Conservation (phyloP, 2,888 invertebrate genomes). For the Torymus aiolomorphi region DNA sequence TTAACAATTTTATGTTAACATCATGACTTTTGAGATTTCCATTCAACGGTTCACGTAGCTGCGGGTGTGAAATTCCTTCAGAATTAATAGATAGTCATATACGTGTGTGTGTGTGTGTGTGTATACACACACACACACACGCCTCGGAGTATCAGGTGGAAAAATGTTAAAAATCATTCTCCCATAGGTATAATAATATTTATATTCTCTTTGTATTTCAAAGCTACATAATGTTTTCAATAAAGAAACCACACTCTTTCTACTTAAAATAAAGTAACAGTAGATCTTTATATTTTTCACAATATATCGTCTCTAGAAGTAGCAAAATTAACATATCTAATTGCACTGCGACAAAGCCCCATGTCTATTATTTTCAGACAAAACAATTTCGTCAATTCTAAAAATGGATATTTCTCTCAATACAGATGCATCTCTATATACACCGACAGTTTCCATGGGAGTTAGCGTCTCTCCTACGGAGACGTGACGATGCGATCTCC, state of each 20-base stretch:
- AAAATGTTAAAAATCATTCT: not conserved
- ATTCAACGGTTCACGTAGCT: not conserved
- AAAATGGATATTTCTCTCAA: slow-evolving; percentile 8
- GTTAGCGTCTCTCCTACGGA: not conserved
- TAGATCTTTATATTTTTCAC: too few species aligned
- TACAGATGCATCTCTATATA: not conserved
- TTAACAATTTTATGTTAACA: not conserved
- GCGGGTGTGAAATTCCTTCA: slow-evolving; percentile 1
- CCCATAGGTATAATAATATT: too few species aligned
- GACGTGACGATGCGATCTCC: slow-evolving; percentile 52
- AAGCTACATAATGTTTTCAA: not conserved
- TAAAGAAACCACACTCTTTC: too few species aligned
- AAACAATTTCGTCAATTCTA: slow-evolving; percentile 24
- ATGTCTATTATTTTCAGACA: not conserved
- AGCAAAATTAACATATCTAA: too few species aligned
- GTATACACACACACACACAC: too few species aligned
- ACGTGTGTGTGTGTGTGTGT: too few species aligned
- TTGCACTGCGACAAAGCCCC: too few species aligned
- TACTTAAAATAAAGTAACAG: too few species aligned
- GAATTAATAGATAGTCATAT: not conserved
- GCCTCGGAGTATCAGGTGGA: not conserved
- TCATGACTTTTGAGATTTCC: not conserved
- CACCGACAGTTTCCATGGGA: slow-evolving; percentile 2
- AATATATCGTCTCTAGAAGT: too few species aligned
- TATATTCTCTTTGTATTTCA: not conserved